Base-by-base conservation (phyloP, 2,888 invertebrate genomes). In the Cepaea hortensis region DNA sequence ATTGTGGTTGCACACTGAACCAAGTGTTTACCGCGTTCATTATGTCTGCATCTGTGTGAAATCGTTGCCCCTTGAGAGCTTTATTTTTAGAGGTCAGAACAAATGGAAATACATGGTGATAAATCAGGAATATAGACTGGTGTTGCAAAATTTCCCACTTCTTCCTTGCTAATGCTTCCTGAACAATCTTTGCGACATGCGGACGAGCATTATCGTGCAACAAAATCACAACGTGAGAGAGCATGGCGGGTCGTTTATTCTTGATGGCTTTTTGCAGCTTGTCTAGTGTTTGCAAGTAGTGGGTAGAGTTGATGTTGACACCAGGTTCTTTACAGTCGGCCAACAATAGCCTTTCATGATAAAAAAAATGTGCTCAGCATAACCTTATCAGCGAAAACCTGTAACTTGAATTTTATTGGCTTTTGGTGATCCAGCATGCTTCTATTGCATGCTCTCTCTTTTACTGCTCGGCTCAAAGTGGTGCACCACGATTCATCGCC, bases 351-450 rank as follows among this genome's bases (percentile, higher is more conserved):
- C 6, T 5, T n/a, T 68, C n/a, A 18, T 20, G 6, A 15, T 18
- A 1, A 68, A 68, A 68, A 68, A 68, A 68, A 35, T 68, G 11
- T 6, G n/a, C 20, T 68, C 68, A 68, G 68, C 18, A 68, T 68
- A 68, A 15, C 68, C 68, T 20, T 20, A 68, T n/a, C 68, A 68
- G 68, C 13, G 68, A 4, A 68, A 68, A 68, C 68, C 68, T 68
- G 68, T 11, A 11, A 55, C 55, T 6, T 15, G 68, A 15, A 15
- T 68, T 68, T 9, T 68, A 11, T 68, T 68, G 18, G 35, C 20
- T 18, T 20, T 73, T 48, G 73, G 73, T 73, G 73, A 73, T 73
- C 48, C 46, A 13, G 73, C 46, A 73, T 73, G 73, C 46, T 73
- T 46, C 73, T 18, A 73, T 73, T 46, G 73, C 3, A 46, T 73